Evolutionary conservation across 2,113 vertebrate species (phyloP).

Genomic region (Oncorhynchus masou): DNA sequence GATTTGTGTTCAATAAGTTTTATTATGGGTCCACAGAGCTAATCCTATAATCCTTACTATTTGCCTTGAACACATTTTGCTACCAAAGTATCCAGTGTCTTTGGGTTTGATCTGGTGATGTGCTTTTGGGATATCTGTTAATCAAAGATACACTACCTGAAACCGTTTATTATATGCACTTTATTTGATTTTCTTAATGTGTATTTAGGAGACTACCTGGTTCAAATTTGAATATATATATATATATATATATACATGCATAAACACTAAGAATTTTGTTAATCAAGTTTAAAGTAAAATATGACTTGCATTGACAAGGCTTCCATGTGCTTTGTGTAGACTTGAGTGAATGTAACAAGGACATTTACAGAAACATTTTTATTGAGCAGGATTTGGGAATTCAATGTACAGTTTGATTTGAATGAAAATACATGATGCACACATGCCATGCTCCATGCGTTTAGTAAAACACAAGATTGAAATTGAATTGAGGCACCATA

Average conservation of each 20-base stretch:
- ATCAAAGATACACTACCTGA: conserved; percentile 1
- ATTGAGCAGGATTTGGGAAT: conserved; percentile 38
- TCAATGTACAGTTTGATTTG: conserved; percentile 2
- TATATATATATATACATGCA: neutral
- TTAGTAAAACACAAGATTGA: conserved; percentile 20
- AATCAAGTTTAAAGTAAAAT: conserved; percentile 19
- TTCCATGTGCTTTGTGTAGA: neutral
- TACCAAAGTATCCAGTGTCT: conserved; percentile 23
- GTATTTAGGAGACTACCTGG: neutral
- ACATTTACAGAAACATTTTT: conserved; percentile 36
- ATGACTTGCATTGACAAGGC: neutral
- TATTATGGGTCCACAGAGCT: neutral
- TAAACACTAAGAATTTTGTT: conserved; percentile 30
- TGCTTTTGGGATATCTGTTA: conserved; percentile 51
- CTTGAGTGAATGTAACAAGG: no score
- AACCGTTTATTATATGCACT: neutral
- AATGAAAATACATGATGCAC: neutral
- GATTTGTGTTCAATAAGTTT: neutral
- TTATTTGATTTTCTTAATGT: conserved; percentile 21
- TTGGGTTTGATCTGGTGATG: conserved; percentile 51
- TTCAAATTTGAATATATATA: conserved; percentile 1
- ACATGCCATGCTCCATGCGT: conserved; percentile 4
- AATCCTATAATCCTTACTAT: neutral
- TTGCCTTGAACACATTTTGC: neutral
- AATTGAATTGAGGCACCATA: conserved; percentile 6